Evolutionary conservation across 2,888 invertebrate genomes (phyloP), one percentile per base, ranked within the genome.

Genomic region (Digitonthophagus gazella): DNA sequence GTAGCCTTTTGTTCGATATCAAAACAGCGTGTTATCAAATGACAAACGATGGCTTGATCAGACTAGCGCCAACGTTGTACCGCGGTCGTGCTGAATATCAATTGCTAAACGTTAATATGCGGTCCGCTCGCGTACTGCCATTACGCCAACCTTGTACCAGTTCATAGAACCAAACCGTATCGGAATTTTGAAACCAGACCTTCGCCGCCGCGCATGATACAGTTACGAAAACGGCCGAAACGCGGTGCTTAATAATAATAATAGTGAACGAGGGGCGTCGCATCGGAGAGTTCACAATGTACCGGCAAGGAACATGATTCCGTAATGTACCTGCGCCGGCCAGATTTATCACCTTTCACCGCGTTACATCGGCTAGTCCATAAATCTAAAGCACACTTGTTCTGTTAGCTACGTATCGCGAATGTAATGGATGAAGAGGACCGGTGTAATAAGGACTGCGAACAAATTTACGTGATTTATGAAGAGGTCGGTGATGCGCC

Each of bases 61-160:
- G 71, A 73, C 73, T 74, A 72, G 74, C 74, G 74, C 75, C 75
- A 74, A 71, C 73, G 72, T 74, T 74, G 75, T 75, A 76, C 74
- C 73, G 75, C 75, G 75, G 73, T 76, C 75, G 76, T 76, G 76
- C 74, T 76, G 76, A 76, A 76, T 76, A 75, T 75, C 74, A 75
- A 76, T 76, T 75, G 72, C 28, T 44, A 11, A 44, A 44, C 28
- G 28, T 44, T 44, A 44, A 44, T 44, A 44, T 44, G 28, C 28
- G 28, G 28, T 44, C 28, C 57, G 15, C 18, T 65, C 28, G 28
- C 20, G 61, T 28, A 28, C 65, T 55, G 58, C 57, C 64, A 44
- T 66, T 65, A 20, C 67, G 67, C 66, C 67, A 69, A 28, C 72
- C 72, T 72, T 71, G 72, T 69, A 44, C 69, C 65, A 69, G 67